phyloP scores from a whole-genome alignment of 2,888 invertebrate genomes.

The Dryobotodes eremita region DNA sequence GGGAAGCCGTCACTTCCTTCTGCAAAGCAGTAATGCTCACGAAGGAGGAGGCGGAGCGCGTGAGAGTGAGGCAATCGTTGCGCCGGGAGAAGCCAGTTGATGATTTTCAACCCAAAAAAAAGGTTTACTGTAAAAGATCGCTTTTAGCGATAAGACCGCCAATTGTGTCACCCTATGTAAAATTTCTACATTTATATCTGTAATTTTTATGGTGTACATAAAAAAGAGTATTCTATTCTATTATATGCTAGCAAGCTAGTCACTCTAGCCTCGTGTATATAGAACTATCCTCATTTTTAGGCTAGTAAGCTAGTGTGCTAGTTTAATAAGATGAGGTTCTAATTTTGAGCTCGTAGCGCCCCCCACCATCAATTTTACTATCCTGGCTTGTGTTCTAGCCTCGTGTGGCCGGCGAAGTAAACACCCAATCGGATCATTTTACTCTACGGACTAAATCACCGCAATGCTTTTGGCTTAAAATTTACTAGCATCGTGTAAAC shows the following conservation, averaged over 20 bases:
- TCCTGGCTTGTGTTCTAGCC: background rate
- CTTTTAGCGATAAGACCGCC: no score
- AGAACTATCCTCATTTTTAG: background rate
- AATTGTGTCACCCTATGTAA: no score
- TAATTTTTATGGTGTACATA: no score
- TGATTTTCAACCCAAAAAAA: no score
- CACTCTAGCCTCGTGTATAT: background rate
- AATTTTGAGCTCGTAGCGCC: background rate
- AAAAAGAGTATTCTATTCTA: no score
- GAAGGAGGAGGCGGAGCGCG: no score
- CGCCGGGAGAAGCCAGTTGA: no score
- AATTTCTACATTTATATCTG: no score
- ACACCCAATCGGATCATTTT: background rate
- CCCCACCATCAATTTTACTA: background rate
- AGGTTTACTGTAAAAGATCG: no score
- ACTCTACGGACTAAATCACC: background rate
- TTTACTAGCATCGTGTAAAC: background rate
- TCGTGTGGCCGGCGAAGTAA: background rate
- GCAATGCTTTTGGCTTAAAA: background rate
- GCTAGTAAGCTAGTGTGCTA: background rate
- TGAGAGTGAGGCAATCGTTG: no score
- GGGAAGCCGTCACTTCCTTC: no score
- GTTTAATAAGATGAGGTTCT: background rate
- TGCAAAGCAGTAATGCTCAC: no score
- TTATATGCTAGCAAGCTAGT: background rate